Evolutionary conservation across 2,888 invertebrate genomes (phyloP), one percentile per base, ranked within the genome.

Genomic region (Drosophila pullipes): DNA sequence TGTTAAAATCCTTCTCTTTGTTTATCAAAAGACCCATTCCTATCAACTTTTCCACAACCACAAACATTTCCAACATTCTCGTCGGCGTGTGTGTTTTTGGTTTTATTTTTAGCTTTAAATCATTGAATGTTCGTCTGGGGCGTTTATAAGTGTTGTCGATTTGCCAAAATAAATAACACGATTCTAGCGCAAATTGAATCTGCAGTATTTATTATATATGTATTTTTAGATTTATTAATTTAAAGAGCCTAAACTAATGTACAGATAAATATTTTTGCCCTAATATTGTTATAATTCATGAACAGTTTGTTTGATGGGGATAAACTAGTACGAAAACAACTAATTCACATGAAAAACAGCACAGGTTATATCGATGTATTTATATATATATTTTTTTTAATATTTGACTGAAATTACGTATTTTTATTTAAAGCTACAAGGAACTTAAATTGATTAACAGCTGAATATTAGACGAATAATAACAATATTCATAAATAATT

Each of bases 41-140:
- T 77, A 90, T 88, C 89, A 78, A 73, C 81, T 69, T 85, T 87
- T 80, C 88, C 25, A 47, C 25, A 91, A 80, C 76, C 78, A 61
- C 78, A 85, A 91, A 90, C 80, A 91, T 85, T 74, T 69, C 66
- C 59, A 66, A 31, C 18, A 6, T 35, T 33, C n/a, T 44, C 41
- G 25, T 55, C 53, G 39, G 39, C 28, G 37, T 44, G 41, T 60
- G 63, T 44, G 47, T 66, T 5, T 37, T 31, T 55, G 58, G 52
- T 30, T 39, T 30, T 47, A 7, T 47, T 25, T 47, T 47, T 30
- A 31, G 80, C 65, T 49, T 75, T 82, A 91, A 85, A 90, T 85
- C 91, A 91, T 84, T 91, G 69, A 54, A 63, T 68, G 52, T 44
- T 73, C 59, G 67, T 76, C 74, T 37, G 39, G 53, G 88, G 82